phyloP scores from a whole-genome alignment of 30 jellyfish, hydroid and myxozoan species.

The Aurelia coerulea region DNA sequence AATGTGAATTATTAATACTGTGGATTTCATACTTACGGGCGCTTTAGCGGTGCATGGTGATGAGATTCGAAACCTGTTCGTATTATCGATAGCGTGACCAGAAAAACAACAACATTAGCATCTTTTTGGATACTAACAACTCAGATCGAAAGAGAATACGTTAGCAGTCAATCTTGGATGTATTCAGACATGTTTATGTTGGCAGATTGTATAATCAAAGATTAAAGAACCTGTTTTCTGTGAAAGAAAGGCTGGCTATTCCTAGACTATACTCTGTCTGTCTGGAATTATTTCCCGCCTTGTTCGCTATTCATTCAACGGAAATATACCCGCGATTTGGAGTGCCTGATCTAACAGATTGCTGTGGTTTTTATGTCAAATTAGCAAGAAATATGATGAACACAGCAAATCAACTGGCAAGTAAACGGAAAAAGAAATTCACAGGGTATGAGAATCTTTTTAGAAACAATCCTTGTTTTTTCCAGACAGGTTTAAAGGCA shows the following conservation, averaged over 20 bases:
- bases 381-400: constrained; percentile 25
- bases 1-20: constrained; percentile 28
- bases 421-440: constrained; percentile 72
- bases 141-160: background rate
- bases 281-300: constrained; percentile 4
- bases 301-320: background rate
- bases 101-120: constrained; percentile 21
- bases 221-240: background rate
- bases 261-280: background rate
- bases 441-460: constrained; percentile 56
- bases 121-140: background rate
- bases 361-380: no score
- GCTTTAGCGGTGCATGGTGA: constrained; percentile 28
- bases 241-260: background rate
- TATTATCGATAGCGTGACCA: constrained; percentile 46
- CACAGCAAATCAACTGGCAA: constrained; percentile 38
- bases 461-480: background rate
- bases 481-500: constrained; percentile 50
- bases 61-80: constrained; percentile 21
- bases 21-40: constrained; percentile 25
- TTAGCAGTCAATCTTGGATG: no score
- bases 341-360: no score
- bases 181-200: background rate
- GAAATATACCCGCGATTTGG: background rate
- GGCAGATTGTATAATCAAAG: background rate